Evolutionary conservation across 2,888 invertebrate genomes (phyloP), one percentile per base, ranked within the genome.

Genomic region (Cephalotes varians): DNA sequence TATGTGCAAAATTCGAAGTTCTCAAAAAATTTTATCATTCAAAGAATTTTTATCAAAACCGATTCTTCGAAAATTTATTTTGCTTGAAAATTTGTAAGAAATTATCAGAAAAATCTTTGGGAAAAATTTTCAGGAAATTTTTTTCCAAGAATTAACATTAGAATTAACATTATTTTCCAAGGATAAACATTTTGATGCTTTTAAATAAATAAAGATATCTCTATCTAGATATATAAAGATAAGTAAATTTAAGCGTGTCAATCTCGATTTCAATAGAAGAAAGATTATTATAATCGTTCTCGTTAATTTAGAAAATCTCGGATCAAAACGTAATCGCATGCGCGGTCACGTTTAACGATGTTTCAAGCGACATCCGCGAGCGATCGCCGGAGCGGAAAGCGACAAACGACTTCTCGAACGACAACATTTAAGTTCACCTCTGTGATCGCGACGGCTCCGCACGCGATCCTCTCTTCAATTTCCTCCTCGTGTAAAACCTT

Each of bases 401-500:
- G 49, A 73, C 58, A 73, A 58, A 47, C 31, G 72, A 49, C 56
- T 74, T 62, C 49, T 62, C 62, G 74, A 49, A 74, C 58, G 40
- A 40, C 3, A 60, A 34, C 73, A 60, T 12, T 74, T 74, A 47
- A 73, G 49, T 47, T 10, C 15, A 21, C 34, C 25, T 49, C 25
- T 25, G 15, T 25, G 49, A 72, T 71, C 40, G 37, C 54, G 12
- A 21, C 44, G 9, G 21, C 9, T 21, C 1, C 58, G 44, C 58
- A 60, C 47, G 58, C 71, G 71, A 72, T 72, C 37, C 54, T 56
- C 25, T 28, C 40, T 28, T 60, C 37, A 25, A 60, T 65, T 79
- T 69, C 56, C 12, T 67, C 40, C n/a, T 10, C 49, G 69, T 64
- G 88, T 88, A 88, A 88, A 88, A 84, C 73, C 60, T 18, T 28